Evolutionary conservation across 2,797 vertebrate genomes (phyloP), one percentile per base, ranked within the genome.

Genomic region (Luscinia megarhynchos): DNA sequence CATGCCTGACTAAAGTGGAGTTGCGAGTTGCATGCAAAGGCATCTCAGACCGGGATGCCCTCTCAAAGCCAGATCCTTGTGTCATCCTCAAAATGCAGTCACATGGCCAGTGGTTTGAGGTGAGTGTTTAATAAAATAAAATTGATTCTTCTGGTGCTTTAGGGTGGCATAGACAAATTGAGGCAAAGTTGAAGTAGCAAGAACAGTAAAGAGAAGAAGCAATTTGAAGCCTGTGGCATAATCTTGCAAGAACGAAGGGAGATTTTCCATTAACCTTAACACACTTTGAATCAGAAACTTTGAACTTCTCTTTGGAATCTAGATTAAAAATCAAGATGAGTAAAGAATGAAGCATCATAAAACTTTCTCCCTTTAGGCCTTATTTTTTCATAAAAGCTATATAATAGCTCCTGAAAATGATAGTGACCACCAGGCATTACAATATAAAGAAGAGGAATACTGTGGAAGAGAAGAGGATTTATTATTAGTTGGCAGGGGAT

Each of bases 41-140:
- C 77, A 99, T 99, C 97, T 99, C 99, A 0, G 99, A 99, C 98
- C 98, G 99, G 66, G 99, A 99, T 85, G 99, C 99, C 15, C 99
- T 99, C 92, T 99, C 99, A 89, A 99, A 99, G 78, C 99, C 99
- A 6, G 99, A 99, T 94, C 99, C 99, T 62, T 99, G 99, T 50
- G 99, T 99, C 90, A 99, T 99, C 96, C 98, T 99, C 84, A 99
- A 99, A 98, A 99, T 99, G 99, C 99, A 99, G 97, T 99, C 99
- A 0, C 99, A 99, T 0, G 99, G 99, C 57, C 99, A 99, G 94
- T 99, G 99, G 99, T 99, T 99, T 82, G 99, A 99, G 99, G 99
- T 99, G 98, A 96, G 98, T 85, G 30, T 70, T 91, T 79, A 48
- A n/a, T 32, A 62, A 82, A 70, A 30, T 45, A 40, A 40, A 81